Base-by-base conservation (phyloP, 2,888 invertebrate species). In the Drosophila prolongata region DNA sequence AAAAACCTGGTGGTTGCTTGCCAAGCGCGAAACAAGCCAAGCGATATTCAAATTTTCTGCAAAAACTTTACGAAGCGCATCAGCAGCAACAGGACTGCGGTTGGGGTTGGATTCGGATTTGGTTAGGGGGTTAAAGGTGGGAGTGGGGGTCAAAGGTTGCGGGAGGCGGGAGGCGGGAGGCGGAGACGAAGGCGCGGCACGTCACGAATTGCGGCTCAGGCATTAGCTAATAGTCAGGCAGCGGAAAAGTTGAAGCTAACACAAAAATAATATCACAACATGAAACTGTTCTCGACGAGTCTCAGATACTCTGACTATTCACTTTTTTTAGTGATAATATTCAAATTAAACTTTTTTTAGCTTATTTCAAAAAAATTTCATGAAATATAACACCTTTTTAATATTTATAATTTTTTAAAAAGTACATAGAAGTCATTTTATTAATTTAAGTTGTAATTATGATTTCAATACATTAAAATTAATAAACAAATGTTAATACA, bases 21-120 rank as follows among this genome's bases (percentile, higher is more conserved):
- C 58, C 50, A 47, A 85, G 66, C 60, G 73, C 47, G 11, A 34
- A 47, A 47, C 16, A 47, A 67, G 62, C 74, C 65, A 77, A 85
- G 66, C 60, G 73, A 73, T 81, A 88, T 80, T 75, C 78, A 88
- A 88, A 87, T 79, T 89, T 90, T 89, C 77, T 85, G 82, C 75
- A 81, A 79, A 83, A 79, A 86, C 71, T 84, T 83, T 79, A 85
- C 83, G 86, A 83, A 90, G 90, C 90, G 89, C 88, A 89, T 89
- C 91, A 77, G 66, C 91, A 77, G 68, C 62, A 77, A 66, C 66
- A 70, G 64, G 54, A 24, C 69, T 55, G 66, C 35, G 69, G 66
- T 69, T 69, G 69, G 65, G 65, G 34, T 53, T 55, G 53, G 9
- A 50, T 43, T 34, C 6, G 11, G 47, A 16, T 14, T 34, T n/a